Evolutionary conservation across 1,140 invertebrate species (phyloP).

Genomic region (Dolichoris vasculosae): DNA sequence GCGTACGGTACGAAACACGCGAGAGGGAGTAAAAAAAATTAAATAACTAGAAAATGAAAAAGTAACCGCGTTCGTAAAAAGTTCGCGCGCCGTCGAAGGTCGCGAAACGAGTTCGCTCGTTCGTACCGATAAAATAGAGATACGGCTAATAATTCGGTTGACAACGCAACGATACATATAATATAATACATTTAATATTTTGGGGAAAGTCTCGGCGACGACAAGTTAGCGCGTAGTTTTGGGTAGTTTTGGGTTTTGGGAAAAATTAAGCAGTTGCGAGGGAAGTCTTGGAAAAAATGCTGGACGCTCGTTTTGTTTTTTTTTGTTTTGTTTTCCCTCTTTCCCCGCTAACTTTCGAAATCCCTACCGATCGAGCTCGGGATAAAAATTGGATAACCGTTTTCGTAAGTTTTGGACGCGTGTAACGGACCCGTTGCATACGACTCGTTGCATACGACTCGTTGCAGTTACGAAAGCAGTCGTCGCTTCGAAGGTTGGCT

Average conservation of each 20-base stretch:
- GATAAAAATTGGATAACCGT: not conserved
- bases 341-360: not conserved
- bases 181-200: not conserved
- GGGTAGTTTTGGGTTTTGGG: no score
- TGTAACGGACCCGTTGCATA: not conserved
- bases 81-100: not conserved
- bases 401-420: not conserved
- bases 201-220: no score
- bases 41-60: not conserved
- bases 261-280: no score
- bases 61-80: not conserved
- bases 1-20: not conserved
- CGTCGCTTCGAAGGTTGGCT: not conserved
- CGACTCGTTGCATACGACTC: no score
- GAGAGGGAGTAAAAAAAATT: not conserved
- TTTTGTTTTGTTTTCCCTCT: no score
- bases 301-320: no score
- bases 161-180: not conserved
- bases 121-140: not conserved
- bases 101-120: not conserved
- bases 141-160: not conserved
- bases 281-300: no score
- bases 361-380: not conserved
- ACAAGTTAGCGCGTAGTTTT: no score
- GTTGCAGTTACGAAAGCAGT: not conserved